Conservation (phyloP, 2,113 vertebrate species). For the Grallaria varia region DNA sequence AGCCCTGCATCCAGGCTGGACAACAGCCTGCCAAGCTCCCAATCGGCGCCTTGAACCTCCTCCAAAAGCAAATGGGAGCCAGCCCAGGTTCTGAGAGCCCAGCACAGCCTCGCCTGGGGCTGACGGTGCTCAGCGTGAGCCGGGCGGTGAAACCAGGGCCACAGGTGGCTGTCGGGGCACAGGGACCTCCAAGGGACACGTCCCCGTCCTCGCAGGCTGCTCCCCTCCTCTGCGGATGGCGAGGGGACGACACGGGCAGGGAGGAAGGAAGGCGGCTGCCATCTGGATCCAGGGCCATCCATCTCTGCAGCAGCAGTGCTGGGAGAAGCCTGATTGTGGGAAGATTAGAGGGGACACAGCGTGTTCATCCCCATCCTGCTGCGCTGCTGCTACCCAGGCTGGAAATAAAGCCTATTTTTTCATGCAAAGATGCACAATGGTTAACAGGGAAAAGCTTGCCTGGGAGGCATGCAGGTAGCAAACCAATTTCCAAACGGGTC, state of each 20-base stretch:
- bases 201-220: background rate
- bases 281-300: conserved; percentile 7
- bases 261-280: background rate
- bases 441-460: conserved; percentile 49
- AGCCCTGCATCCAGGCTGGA: background rate
- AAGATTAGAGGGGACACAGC: conserved; percentile 31
- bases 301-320: background rate
- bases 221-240: background rate
- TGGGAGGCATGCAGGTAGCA: conserved; percentile 39
- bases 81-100: background rate
- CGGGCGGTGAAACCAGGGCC: background rate
- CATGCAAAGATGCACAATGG: conserved; percentile 54
- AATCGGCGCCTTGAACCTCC: background rate
- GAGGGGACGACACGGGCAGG: background rate
- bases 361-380: background rate
- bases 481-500: background rate
- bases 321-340: conserved; percentile 10
- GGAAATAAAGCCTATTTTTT: conserved; percentile 55
- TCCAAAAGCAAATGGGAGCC: background rate
- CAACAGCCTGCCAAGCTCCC: rapidly evolving
- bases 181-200: background rate
- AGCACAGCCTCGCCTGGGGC: background rate
- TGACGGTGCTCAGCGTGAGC: rapidly evolving
- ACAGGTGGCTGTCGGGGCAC: background rate
- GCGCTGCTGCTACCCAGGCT: background rate